Evolutionary conservation across 2,113 vertebrate species (phyloP), one percentile per base, ranked within the genome.

Genomic region (Embiotoca jacksoni): DNA sequence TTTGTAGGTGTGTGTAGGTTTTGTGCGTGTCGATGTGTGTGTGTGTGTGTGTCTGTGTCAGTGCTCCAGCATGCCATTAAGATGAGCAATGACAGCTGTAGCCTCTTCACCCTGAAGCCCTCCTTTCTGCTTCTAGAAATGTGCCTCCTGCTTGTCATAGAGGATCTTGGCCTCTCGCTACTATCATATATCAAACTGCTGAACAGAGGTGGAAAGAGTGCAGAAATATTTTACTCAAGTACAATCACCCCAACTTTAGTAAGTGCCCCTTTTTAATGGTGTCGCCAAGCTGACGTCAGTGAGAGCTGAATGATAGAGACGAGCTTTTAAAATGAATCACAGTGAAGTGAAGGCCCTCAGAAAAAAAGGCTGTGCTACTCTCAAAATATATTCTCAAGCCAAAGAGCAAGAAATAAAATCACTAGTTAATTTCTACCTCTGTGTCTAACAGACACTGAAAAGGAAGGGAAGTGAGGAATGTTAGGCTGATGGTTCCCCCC

Each of bases 41-140:
- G 71, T 84, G 70, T 72, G 78, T 79, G 69, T 37, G 23, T 23
- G 23, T 23, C 23, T 23, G 23, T 23, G 69, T 71, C 69, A 81
- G 76, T 67, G 54, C 83, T 80, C 68, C 67, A 81, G 83, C 63
- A 57, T 76, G 72, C 86, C 88, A 85, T 85, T 86, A 79, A 90
- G 90, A 93, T 91, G 91, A 93, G 84, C 89, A 87, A 86, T 90
- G 92, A 83, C 94, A 95, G 94, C 93, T 94, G 93, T 89, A 92
- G 91, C 89, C 85, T 85, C 88, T 89, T 89, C 88, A 89, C 87
- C 87, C 86, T 82, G 68, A 73, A 83, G 75, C 86, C 80, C 81
- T 89, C 86, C 84, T 83, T 78, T 85, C 85, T 81, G 78, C 85
- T 83, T 90, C 82, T 76, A 73, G 87, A 86, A 88, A 90, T 58